Evolutionary conservation across 2,888 invertebrate genomes (phyloP), one percentile per base, ranked within the genome.

Genomic region (Sipha maydis): DNA sequence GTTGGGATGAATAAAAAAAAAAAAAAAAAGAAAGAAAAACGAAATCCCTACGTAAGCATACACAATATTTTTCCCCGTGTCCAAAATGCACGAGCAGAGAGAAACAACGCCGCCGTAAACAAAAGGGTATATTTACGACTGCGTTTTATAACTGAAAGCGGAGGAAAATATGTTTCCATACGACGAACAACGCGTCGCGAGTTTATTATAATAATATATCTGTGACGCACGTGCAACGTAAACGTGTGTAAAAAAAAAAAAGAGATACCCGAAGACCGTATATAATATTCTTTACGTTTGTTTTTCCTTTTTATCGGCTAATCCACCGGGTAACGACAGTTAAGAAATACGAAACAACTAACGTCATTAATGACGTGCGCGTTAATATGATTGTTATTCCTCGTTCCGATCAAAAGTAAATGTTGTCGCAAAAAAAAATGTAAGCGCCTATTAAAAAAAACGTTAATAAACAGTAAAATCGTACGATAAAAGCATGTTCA

Each of bases 131-230:
- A 79, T 79, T 79, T 61, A 79, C 61, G 34, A 61, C 79, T 38
- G 17, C 34, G 54, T 79, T 61, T 79, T 79, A 79, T 79, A 56
- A 56, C 79, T 7, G 34, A 79, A 79, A 34, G 61, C 34, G 79
- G 17, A 61, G n/a, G 34, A 79, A 79, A 34, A 34, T 34, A 61
- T 38, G 61, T 14, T 79, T 38, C 25, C 61, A 21, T 61, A 61
- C 61, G 31, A 61, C 21, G 25, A 61, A 79, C 61, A 38, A 54
- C 54, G n/a, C 7, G 11, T 2, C 38, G 75, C 56, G 31, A 71
- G 71, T 71, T n/a, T 69, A 25, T 61, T 21, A 61, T 61, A 61
- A 61, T 61, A 61, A 61, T 28, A 71, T 17, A 71, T 71, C 71
- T 11, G 31, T 71, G 31, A 21, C 61, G 71, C 71, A n/a, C 28